Percentiles rank a stretch among this genome's conserved stretches.
These are phyloP conservation scores for Tupiocoris notatus DNA, from an alignment of 2,888 invertebrate genomes.

Conservation along the genomic window DNA sequence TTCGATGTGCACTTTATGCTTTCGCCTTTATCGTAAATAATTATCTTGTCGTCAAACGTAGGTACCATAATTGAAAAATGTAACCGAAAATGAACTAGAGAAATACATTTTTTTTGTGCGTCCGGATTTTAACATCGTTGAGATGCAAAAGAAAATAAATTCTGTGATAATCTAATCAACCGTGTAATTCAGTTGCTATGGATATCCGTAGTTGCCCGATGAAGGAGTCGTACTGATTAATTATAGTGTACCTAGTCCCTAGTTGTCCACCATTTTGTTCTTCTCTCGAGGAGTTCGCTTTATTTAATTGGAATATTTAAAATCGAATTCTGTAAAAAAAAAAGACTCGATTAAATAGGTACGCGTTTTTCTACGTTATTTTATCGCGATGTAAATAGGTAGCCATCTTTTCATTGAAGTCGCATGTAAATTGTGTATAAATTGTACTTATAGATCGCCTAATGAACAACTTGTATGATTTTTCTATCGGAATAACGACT, in stretches of 20 bases:
- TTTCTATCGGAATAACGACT: constrained; percentile 43
- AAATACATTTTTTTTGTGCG: too few relatives aligned
- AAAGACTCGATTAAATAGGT: constrained; percentile 33
- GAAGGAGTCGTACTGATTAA: neutral
- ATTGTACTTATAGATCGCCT: constrained; percentile 38
- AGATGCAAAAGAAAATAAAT: too few relatives aligned
- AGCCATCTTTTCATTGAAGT: neutral
- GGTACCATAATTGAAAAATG: too few relatives aligned
- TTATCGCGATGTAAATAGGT: constrained; percentile 14
- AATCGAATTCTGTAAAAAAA: constrained; percentile 15
- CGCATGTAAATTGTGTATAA: constrained; percentile 28
- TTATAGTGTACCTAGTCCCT: constrained; percentile 34
- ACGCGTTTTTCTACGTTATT: neutral
- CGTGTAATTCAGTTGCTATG: neutral
- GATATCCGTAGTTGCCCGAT: neutral
- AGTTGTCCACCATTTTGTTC: constrained; percentile 12
- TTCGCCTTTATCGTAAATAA: too few relatives aligned
- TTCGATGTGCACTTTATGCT: too few relatives aligned
- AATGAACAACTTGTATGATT: constrained; percentile 41
- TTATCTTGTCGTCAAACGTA: too few relatives aligned
- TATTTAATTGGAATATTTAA: constrained; percentile 39
- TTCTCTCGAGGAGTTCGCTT: constrained; percentile 24
- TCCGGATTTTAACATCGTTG: too few relatives aligned
- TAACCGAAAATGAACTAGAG: too few relatives aligned
- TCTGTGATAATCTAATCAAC: neutral